Evolutionary conservation across 2,888 invertebrate genomes (phyloP), one percentile per base, ranked within the genome.

Genomic region (Barypeithes pellucidus): DNA sequence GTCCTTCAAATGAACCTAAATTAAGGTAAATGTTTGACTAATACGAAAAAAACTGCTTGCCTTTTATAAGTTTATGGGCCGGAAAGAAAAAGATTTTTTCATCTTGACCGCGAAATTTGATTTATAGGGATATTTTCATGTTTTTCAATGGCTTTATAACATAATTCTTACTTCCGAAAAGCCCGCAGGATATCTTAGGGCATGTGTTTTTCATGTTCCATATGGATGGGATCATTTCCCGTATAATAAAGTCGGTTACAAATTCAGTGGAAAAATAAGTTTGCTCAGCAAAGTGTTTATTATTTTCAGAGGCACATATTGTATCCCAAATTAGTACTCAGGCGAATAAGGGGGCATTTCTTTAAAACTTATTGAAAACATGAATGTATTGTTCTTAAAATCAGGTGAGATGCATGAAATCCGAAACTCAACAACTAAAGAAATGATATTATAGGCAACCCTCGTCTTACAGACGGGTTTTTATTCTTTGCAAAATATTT

Each of bases 161-260:
- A 33, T 16, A 29, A 47, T 36, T 67, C 59, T 59, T 33, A 60
- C 67, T 45, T 60, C 47, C 45, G 12, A 67, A 33, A 45, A 36
- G 50, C 36, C 52, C 16, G 41, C 60, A 60, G 59, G 60, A 67
- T 67, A 36, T 59, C 33, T 22, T 36, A 18, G 18, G 45, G 45
- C 67, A 67, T 45, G 67, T 67, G 67, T 43, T 67, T 59, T 67
- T 59, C 59, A 47, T 60, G 60, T 67, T 33, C 39, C 67, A 36
- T 67, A 60, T 45, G 45, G 47, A 47, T 3, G 14, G 57, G 67
- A 57, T 45, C 24, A 47, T 57, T 57, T 24, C 45, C 50, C 14
- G 29, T 59, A 45, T 45, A 60, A 60, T 59, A 60, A 60, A 67
- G 33, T 67, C 29, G 45, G 24, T 29, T 43, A n/a, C 11, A 20